These are phyloP conservation scores for Lasioglossum zephyrum DNA, from an alignment of 2,888 invertebrate genomes.

Conservation along the genomic window DNA sequence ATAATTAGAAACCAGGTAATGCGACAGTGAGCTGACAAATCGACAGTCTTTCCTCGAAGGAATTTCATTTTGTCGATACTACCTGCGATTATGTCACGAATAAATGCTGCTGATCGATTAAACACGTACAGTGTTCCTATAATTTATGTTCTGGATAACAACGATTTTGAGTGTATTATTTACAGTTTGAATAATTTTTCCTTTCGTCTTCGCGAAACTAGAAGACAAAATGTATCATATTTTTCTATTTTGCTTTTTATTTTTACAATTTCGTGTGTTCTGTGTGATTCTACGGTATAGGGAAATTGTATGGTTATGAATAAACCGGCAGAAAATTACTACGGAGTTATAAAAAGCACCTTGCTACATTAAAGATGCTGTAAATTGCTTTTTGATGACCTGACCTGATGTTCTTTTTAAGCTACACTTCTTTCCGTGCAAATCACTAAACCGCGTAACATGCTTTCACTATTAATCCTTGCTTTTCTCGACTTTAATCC, in stretches of 20 bases:
- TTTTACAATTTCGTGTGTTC: not conserved
- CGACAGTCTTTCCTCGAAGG: constrained; percentile 3
- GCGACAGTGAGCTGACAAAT: constrained; percentile 26
- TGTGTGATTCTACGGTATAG: not conserved
- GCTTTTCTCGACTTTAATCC: constrained; percentile 63
- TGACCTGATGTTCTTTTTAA: not conserved
- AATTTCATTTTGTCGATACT: not conserved
- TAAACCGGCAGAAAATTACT: not conserved
- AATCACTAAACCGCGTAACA: constrained; percentile 22
- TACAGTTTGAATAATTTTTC: not conserved
- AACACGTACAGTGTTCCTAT: not conserved
- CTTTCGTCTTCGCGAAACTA: not conserved
- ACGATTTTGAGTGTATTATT: not conserved
- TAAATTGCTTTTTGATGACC: constrained; percentile 10
- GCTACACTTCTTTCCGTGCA: not conserved
- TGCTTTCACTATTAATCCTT: constrained; percentile 61
- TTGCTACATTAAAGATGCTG: not conserved
- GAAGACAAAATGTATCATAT: not conserved
- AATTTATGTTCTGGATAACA: not conserved
- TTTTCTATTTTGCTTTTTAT: not conserved
- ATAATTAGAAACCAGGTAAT: constrained; percentile 24
- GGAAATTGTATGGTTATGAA: not conserved
- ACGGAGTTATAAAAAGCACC: not conserved
- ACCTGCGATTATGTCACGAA: not conserved
- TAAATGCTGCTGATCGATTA: not conserved